Conservation (phyloP, 1,140 invertebrate genomes). For the Drosophila nebulosa region DNA sequence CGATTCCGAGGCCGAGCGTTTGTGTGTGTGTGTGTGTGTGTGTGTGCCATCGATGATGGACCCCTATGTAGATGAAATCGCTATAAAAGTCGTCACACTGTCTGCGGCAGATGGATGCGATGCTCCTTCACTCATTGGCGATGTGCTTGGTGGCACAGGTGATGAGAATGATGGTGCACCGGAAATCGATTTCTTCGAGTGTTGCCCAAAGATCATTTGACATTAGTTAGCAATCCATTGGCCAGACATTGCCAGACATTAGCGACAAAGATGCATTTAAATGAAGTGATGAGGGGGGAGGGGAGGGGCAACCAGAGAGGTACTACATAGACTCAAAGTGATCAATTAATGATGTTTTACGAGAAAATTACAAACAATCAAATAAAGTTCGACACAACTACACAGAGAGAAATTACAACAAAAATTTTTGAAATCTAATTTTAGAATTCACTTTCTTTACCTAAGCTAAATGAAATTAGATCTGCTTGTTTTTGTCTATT, state of each 20-base stretch:
- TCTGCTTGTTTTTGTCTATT: too few species aligned
- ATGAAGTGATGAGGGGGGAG: too few species aligned
- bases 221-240: constrained; percentile 39
- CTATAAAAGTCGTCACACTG: constrained; percentile 64
- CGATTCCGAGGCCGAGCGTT: too few species aligned
- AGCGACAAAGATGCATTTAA: background rate
- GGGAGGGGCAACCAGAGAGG: too few species aligned
- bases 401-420: background rate
- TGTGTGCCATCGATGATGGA: too few species aligned
- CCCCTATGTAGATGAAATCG: background rate
- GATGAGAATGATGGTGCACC: constrained; percentile 43
- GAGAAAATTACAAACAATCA: background rate
- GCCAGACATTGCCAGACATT: constrained; percentile 13
- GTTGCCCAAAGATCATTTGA: constrained; percentile 53
- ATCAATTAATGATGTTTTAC: background rate
- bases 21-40: too few species aligned
- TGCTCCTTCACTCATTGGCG: background rate
- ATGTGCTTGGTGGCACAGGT: constrained; percentile 38
- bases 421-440: too few species aligned
- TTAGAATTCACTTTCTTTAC: too few species aligned
- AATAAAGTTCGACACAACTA: background rate
- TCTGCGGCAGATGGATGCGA: constrained; percentile 50
- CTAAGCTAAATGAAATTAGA: too few species aligned
- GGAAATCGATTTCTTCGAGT: constrained; percentile 51
- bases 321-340: background rate